Conservation (phyloP, 2,113 vertebrate species). For the Tychaedon coryphoeus region DNA sequence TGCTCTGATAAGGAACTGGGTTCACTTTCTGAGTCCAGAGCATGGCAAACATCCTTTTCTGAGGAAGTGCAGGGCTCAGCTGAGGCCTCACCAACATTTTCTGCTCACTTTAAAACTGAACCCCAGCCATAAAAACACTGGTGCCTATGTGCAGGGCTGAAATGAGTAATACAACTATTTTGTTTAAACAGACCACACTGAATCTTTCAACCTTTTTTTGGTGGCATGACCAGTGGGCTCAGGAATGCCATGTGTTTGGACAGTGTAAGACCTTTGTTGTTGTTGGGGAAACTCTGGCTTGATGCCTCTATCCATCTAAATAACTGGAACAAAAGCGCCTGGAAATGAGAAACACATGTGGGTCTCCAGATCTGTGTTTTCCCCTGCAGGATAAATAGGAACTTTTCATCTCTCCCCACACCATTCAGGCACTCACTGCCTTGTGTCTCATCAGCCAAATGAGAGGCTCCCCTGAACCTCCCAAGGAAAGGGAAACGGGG, state of each 20-base stretch:
- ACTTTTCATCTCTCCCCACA: constrained; percentile 54
- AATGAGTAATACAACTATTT: constrained; percentile 12
- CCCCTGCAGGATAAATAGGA: constrained; percentile 57
- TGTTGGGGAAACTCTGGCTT: constrained; percentile 68
- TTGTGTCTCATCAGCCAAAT: constrained; percentile 38
- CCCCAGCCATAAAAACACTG: constrained; percentile 15
- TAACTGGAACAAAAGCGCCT: constrained; percentile 62
- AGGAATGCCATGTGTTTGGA: constrained; percentile 66
- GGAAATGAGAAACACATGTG: constrained; percentile 70
- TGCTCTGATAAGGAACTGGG: neutral
- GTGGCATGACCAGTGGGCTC: constrained; percentile 51
- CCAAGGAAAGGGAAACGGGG: constrained; percentile 50
- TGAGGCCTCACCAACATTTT: constrained; percentile 24
- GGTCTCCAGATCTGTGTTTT: constrained; percentile 61
- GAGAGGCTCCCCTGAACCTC: constrained; percentile 17
- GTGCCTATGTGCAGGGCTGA: neutral
- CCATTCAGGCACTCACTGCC: neutral
- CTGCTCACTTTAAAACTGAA: constrained; percentile 13
- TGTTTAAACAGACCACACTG: constrained; percentile 25
- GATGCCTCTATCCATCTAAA: constrained; percentile 65
- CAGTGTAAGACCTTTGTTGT: constrained; percentile 65
- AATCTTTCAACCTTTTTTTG: constrained; percentile 46
- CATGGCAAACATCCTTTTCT: neutral
- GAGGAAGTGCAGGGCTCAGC: neutral
- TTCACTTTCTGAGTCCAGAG: neutral